Evolutionary conservation across 1,140 invertebrate species (phyloP).

Genomic region (Pseudomyrmex dendroicus): DNA sequence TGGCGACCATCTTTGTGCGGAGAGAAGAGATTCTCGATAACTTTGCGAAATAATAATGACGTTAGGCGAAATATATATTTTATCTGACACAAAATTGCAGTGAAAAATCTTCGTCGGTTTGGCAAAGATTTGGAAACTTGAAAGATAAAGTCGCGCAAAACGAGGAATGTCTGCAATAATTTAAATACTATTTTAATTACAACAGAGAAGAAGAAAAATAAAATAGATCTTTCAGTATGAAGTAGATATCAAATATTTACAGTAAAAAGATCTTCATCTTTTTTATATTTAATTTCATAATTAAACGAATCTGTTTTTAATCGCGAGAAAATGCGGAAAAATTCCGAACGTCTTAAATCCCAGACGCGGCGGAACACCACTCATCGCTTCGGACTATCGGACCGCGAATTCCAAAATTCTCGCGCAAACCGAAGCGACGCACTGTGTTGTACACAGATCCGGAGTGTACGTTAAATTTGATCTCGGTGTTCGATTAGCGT

Average conservation of each 20-base stretch:
- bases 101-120: not conserved
- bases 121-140: too few species aligned
- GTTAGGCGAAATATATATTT: not conserved
- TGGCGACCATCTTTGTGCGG: not conserved
- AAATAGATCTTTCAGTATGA: too few species aligned
- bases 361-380: too few species aligned
- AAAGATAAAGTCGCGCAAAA: too few species aligned
- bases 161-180: too few species aligned
- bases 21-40: constrained; percentile 7
- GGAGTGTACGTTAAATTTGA: not conserved
- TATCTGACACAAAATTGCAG: not conserved
- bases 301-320: too few species aligned
- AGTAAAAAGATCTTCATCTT: too few species aligned
- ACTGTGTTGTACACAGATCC: not conserved
- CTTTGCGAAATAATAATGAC: constrained; percentile 36
- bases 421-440: not conserved
- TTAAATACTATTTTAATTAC: too few species aligned
- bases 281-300: too few species aligned
- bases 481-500: not conserved
- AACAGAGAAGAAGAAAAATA: too few species aligned
- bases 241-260: too few species aligned
- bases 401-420: not conserved
- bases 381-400: too few species aligned
- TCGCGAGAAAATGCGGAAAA: not conserved
- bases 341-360: not conserved